Evolutionary conservation across 1,140 invertebrate genomes (phyloP), one percentile per base, ranked within the genome.

Genomic region (Aphelinus certus): DNA sequence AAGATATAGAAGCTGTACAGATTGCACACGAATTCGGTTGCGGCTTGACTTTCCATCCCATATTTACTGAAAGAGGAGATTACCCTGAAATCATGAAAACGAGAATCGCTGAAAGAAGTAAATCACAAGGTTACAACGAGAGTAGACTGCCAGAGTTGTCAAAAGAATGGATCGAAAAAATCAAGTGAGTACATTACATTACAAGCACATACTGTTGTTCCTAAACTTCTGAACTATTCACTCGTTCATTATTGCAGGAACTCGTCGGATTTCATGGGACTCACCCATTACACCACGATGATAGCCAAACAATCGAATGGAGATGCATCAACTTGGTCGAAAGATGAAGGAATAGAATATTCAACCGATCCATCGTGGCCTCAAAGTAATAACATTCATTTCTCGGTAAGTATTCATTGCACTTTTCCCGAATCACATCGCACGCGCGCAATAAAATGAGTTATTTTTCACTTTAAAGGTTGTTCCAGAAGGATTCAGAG

Each of bases 31-130:
- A 83, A 6, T 91, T 88, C 71, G 76, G 88, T 78, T 88, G 86
- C 78, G 93, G 93, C 9, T 92, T 91, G 91, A 89, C 89, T 68
- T 88, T 90, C 0, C 83, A 93, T 81, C 91, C 91, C 26, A 90
- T 93, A 70, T 90, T 90, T 83, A 88, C 88, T 0, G 65, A 82
- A 67, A 74, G 86, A 2, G 92, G 92, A 0, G 90, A 92, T 72
- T 93, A 92, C 80, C 91, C 92, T 1, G 79, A 83, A 72, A 79
- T 90, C 0, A 88, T 93, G 81, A 89, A 88, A 51, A 78, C 85
- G 1, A 78, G 86, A 55, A 85, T 93, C 65, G 89, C 81, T 5
- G 80, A 75, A 3, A 91, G 90, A 70, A 93, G 91, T 79, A 82
- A 76, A 48, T 76, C 80, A 3, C 89, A 92, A 79, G 88, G 89